Percentiles rank a stretch among this genome's conserved stretches.
Conservation (phyloP, 2,888 invertebrate genomes). For the Zelleria hepariella region DNA sequence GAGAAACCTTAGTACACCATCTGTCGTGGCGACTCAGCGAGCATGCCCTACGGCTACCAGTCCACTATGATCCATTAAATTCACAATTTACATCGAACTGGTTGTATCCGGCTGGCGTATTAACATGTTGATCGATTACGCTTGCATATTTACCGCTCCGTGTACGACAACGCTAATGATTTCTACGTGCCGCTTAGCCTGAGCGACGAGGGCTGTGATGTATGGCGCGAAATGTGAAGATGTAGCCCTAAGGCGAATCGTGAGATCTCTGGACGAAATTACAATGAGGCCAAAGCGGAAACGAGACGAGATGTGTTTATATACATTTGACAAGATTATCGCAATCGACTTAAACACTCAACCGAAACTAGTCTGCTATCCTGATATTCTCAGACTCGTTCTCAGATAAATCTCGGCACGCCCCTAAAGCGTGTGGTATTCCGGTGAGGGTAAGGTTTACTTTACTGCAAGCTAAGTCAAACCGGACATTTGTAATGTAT, state of each 20-base stretch:
- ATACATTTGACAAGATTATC: no score
- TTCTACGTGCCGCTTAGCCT: not conserved
- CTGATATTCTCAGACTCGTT: no score
- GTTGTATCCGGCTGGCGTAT: slow-evolving; percentile 16
- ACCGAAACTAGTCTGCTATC: no score
- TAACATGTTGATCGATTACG: slow-evolving; percentile 39
- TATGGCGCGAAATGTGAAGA: not conserved
- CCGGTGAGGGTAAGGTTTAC: not conserved
- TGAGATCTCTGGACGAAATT: no score
- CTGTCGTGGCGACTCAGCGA: slow-evolving; percentile 14
- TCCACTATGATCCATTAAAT: slow-evolving; percentile 1
- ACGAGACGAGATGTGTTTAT: no score
- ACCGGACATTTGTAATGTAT: not conserved
- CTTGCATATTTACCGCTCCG: slow-evolving; percentile 29
- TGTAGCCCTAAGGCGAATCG: no score
- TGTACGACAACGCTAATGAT: not conserved
- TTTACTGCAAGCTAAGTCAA: not conserved
- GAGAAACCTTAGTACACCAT: slow-evolving; percentile 13
- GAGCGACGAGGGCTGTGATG: not conserved
- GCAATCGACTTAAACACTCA: no score
- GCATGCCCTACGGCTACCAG: not conserved
- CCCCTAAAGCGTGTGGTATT: not conserved
- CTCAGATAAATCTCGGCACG: not conserved
- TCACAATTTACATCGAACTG: slow-evolving; percentile 6
- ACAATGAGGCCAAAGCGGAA: no score